Evolutionary conservation across 1,140 invertebrate genomes (phyloP).

Genomic region (Drosophila watanabei): DNA sequence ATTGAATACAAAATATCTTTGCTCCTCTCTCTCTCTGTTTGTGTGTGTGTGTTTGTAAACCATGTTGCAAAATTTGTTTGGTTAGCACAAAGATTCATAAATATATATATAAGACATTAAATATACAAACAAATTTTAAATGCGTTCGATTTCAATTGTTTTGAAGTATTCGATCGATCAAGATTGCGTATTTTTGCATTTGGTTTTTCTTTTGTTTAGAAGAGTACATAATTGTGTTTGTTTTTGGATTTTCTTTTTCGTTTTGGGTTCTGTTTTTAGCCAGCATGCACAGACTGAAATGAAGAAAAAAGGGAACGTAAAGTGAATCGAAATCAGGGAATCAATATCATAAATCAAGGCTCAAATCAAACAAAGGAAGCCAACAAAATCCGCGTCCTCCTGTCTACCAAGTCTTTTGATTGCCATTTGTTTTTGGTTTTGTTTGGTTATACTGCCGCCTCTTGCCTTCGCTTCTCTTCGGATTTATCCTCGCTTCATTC

Average conservation of each 20-base stretch:
- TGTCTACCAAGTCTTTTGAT: constrained; percentile 81
- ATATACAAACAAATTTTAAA: constrained; percentile 65
- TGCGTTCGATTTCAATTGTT: constrained; percentile 55
- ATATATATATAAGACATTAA: constrained; percentile 35
- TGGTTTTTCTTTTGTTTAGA: constrained; percentile 42
- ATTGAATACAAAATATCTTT: constrained; percentile 79
- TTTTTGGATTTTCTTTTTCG: constrained; percentile 39
- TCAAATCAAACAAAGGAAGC: constrained; percentile 50
- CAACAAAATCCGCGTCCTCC: constrained; percentile 36
- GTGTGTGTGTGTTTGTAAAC: constrained; percentile 59
- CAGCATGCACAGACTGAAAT: constrained; percentile 86
- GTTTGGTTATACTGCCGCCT: constrained; percentile 14
- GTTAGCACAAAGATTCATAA: constrained; percentile 54
- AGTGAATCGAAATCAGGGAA: constrained; percentile 67
- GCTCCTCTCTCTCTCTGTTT: constrained; percentile 48
- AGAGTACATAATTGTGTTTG: constrained; percentile 56
- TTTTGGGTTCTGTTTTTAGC: constrained; percentile 69
- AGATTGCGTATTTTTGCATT: constrained; percentile 20
- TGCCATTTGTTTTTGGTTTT: constrained; percentile 73
- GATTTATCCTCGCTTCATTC: constrained; percentile 19
- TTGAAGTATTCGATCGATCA: constrained; percentile 48
- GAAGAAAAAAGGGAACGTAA: constrained; percentile 73
- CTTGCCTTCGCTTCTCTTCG: background rate
- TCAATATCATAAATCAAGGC: constrained; percentile 44
- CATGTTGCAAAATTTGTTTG: constrained; percentile 61